phyloP scores from a whole-genome alignment of 2,113 vertebrate genomes.

The Eubucco bourcierii region DNA sequence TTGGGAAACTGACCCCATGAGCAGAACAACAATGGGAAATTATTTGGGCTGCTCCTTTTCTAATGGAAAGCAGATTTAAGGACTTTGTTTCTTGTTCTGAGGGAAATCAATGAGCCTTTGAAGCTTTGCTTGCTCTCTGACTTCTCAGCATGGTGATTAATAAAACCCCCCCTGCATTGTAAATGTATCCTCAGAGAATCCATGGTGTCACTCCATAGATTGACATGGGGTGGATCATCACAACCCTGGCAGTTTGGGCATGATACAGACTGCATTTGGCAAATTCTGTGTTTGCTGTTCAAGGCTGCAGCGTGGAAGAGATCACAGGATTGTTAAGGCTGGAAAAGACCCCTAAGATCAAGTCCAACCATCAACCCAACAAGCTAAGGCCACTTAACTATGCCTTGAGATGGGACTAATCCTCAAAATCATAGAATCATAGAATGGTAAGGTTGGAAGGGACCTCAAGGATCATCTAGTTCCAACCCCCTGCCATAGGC shows the following conservation, averaged over 20 bases:
- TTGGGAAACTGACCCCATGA: neutral
- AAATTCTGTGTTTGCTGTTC: neutral
- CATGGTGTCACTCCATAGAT: fast-evolving
- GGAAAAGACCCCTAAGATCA: no score
- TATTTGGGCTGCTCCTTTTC: neutral
- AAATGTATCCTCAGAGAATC: neutral
- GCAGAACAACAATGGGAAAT: conserved; percentile 7
- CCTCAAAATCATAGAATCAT: no score
- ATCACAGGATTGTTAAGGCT: no score
- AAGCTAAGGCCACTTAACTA: no score
- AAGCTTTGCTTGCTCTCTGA: neutral
- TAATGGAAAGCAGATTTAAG: conserved; percentile 8
- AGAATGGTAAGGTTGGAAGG: no score
- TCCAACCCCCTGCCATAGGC: no score
- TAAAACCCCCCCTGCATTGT: neutral
- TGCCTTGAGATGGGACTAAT: neutral
- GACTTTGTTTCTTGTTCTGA: conserved; percentile 12
- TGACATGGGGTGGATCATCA: neutral
- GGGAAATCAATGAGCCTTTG: neutral
- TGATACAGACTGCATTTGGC: neutral
- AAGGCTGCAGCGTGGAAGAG: neutral
- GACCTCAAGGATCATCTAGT: no score
- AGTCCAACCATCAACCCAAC: no score
- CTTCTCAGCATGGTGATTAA: neutral
- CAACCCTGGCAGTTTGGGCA: fast-evolving